These are phyloP conservation scores for Dynastes maya DNA, from an alignment of 2,888 invertebrate genomes.

Conservation along the genomic window DNA sequence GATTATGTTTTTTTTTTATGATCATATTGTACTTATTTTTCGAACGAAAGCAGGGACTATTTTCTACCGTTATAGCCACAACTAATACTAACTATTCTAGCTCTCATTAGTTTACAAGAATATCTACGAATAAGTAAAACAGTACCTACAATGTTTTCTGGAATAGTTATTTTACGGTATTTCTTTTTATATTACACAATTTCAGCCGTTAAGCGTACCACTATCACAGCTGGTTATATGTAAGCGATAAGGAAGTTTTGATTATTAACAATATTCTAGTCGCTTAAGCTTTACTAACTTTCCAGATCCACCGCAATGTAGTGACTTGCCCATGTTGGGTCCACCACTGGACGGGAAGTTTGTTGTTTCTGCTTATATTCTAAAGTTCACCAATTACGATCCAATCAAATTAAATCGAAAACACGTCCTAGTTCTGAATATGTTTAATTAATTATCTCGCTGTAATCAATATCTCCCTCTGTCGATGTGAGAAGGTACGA, in stretches of 20 bases:
- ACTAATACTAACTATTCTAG: too few relatives aligned
- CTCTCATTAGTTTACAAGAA: too few relatives aligned
- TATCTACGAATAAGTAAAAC: too few relatives aligned
- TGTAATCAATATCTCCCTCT: slow-evolving; percentile 45
- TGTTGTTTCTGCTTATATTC: slow-evolving; percentile 32
- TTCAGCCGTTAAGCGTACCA: not conserved
- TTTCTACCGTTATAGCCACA: too few relatives aligned
- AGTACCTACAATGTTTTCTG: too few relatives aligned
- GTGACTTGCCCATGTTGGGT: not conserved
- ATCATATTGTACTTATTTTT: too few relatives aligned
- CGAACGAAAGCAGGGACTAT: too few relatives aligned
- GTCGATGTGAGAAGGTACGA: slow-evolving; percentile 16
- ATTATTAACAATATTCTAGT: slow-evolving; percentile 7
- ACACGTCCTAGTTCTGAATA: slow-evolving; percentile 48
- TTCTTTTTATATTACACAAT: not conserved
- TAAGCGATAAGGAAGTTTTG: not conserved
- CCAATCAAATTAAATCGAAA: slow-evolving; percentile 48
- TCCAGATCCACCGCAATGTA: slow-evolving; percentile 3
- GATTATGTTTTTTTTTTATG: too few relatives aligned
- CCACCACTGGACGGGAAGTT: slow-evolving; percentile 21
- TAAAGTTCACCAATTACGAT: slow-evolving; percentile 47
- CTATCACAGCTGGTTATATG: not conserved
- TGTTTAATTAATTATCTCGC: slow-evolving; percentile 47
- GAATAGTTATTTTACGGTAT: too few relatives aligned
- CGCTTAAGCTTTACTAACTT: slow-evolving; percentile 2